phyloP scores from a whole-genome alignment of 2,113 vertebrate species.

The Peucedramus taeniatus region DNA sequence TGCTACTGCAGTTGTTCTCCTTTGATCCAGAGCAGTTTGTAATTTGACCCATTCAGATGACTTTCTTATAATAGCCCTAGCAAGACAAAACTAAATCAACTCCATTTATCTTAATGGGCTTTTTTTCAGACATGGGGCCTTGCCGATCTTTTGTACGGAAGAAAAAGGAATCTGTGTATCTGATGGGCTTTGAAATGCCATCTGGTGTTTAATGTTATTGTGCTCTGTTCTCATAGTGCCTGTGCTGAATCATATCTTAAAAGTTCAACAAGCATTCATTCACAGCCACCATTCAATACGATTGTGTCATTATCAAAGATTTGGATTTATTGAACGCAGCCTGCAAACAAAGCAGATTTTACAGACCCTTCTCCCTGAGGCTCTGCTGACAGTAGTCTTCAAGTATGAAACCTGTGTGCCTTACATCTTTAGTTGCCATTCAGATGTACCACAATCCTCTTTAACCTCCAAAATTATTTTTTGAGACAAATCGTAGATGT shows the following conservation, averaged over 20 bases:
- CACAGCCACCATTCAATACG: conserved; percentile 46
- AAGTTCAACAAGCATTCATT: conserved; percentile 73
- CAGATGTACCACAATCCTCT: neutral
- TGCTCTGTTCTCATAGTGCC: conserved; percentile 57
- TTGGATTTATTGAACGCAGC: conserved; percentile 54
- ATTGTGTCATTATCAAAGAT: conserved; percentile 70
- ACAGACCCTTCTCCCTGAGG: neutral
- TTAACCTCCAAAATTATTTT: conserved; percentile 42
- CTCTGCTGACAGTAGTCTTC: neutral
- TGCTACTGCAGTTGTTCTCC: conserved; percentile 32
- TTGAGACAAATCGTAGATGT: neutral
- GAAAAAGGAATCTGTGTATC: conserved; percentile 72
- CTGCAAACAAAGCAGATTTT: conserved; percentile 67
- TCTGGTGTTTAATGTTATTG: conserved; percentile 75
- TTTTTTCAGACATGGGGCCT: conserved; percentile 55
- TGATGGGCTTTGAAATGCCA: conserved; percentile 75
- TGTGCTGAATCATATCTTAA: conserved; percentile 71
- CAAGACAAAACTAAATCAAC: conserved; percentile 74
- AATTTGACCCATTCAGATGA: conserved; percentile 71
- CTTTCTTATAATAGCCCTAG: conserved; percentile 67
- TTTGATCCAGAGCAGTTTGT: conserved; percentile 70
- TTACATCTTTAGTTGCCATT: conserved; percentile 24
- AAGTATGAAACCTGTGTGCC: neutral
- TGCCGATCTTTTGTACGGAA: conserved; percentile 67
- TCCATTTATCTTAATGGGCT: conserved; percentile 75